phyloP scores from a whole-genome alignment of 2,113 vertebrate genomes.

The Oceanodroma tethys region DNA sequence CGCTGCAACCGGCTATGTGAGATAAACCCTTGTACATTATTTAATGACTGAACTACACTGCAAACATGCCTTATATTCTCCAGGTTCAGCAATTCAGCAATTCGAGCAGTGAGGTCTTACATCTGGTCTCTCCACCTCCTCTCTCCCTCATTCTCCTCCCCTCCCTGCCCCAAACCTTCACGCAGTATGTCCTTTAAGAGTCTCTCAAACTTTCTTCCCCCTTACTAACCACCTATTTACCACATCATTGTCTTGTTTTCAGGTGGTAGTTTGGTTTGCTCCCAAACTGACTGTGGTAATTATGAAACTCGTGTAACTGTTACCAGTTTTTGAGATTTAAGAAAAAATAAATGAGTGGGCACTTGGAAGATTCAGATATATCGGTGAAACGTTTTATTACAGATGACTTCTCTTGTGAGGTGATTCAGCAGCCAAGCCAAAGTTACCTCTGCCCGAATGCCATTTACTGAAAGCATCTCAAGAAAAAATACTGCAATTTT shows the following conservation, averaged over 20 bases:
- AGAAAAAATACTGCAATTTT: not conserved
- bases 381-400: not conserved
- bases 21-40: slow-evolving; percentile 52
- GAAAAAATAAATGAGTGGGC: not conserved
- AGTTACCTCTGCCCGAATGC: not conserved
- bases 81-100: slow-evolving; percentile 10
- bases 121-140: not conserved
- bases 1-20: slow-evolving; percentile 21
- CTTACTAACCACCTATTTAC: not conserved
- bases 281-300: not conserved
- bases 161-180: not conserved
- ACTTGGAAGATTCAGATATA: not conserved
- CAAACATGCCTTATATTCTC: slow-evolving; percentile 31
- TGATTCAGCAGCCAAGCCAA: not conserved
- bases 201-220: not conserved
- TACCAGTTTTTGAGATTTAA: not conserved
- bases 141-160: not conserved
- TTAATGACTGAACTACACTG: slow-evolving; percentile 52
- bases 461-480: not conserved
- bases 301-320: not conserved
- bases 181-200: not conserved
- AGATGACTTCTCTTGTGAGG: not conserved
- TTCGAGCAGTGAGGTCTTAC: not conserved
- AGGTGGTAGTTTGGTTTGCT: not conserved
- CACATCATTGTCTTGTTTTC: not conserved